These are phyloP conservation scores for Cygnus buccinator DNA, from an alignment of 2,113 vertebrate genomes.

Conservation along the genomic window DNA sequence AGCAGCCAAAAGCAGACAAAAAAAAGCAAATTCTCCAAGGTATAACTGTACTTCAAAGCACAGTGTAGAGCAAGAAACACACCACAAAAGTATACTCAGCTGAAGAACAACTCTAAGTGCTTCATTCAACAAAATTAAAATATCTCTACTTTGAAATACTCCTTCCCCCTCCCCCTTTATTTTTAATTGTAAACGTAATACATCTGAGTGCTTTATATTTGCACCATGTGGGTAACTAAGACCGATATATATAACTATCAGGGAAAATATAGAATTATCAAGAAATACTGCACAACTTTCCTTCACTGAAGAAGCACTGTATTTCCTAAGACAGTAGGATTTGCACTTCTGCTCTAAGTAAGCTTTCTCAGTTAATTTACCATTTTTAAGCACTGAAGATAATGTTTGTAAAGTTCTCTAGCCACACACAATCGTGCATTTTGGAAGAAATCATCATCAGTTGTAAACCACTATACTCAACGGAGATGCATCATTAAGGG, in stretches of 20 bases:
- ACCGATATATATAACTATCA: background rate
- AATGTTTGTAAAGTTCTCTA: background rate
- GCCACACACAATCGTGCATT: rapidly evolving
- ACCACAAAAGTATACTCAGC: background rate
- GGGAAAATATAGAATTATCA: background rate
- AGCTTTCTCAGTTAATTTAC: background rate
- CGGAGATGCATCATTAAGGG: background rate
- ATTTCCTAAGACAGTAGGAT: background rate
- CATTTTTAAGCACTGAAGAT: background rate
- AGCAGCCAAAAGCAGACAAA: background rate
- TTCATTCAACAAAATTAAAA: background rate
- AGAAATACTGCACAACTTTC: background rate
- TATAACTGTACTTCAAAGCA: background rate
- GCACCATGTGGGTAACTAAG: background rate
- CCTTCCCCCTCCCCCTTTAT: background rate
- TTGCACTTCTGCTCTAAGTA: background rate
- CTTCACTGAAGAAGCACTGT: background rate
- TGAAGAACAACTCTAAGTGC: background rate
- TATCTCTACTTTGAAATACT: background rate
- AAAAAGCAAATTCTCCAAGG: background rate
- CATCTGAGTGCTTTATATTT: background rate
- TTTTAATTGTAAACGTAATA: background rate
- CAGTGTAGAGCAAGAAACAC: background rate
- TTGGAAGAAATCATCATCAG: background rate
- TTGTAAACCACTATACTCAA: background rate